Base-by-base conservation (phyloP, 2,888 invertebrate genomes). In the Cheilosia variabilis region DNA sequence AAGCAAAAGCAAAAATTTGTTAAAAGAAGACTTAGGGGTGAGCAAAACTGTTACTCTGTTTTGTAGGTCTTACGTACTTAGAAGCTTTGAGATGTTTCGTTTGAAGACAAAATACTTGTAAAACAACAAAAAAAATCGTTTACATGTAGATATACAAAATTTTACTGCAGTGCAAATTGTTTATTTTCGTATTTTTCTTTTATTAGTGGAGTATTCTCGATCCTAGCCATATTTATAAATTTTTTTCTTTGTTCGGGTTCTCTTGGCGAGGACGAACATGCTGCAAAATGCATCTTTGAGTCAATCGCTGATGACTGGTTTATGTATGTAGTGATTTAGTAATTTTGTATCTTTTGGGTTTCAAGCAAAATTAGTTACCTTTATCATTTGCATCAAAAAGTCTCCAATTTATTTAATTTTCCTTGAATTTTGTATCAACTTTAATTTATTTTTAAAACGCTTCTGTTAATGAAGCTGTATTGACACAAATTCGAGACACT, bases 121-220 rank as follows among this genome's bases (percentile, higher is more conserved):
- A 75, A 60, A 60, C 47, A 75, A 75, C 73, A 22, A 0, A 22
- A 79, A 37, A 57, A 65, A 63, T 9, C 34, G 53, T 75, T 78
- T 75, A 84, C 73, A 83, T 73, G 41, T 78, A 37, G 13, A 13
- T 37, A 37, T 13, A 73, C 41, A 78, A 69, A 76, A 75, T 65
- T 43, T 84, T 80, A 84, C 84, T 84, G 84, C 84, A 84, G 84
- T 84, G 84, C 84, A 84, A 84, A 84, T 84, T 84, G 69, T 79
- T 84, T 84, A 37, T 63, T 78, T 65, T 57, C 43, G 10, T 24
- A 37, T 37, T 68, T 19, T 55, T 45, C 37, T 37, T 24, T 65
- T 27, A 19, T 3, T 45, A 47, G 77, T 82, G 65, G 58, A 77
- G 37, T 53, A 53, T 66, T 78, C 50, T 78, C 71, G 82, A 79